phyloP scores from a whole-genome alignment of 2,888 invertebrate genomes.

The Drosophila niveifrons region DNA sequence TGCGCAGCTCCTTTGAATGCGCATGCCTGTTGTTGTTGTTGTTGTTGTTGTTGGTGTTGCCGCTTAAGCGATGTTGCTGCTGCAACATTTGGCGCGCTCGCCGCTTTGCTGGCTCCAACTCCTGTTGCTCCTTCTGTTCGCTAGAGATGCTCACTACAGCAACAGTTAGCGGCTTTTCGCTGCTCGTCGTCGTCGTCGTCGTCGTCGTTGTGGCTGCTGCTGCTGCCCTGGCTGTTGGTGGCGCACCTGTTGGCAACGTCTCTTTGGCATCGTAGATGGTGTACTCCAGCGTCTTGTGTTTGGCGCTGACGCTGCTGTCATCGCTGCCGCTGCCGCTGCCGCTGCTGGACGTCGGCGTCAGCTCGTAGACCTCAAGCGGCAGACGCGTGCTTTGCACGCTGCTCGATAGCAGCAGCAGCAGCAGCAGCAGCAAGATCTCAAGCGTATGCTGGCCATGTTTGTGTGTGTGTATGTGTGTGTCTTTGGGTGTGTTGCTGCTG shows the following conservation, averaged over 20 bases:
- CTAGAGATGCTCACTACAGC: constrained; percentile 57
- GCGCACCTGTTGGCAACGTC: constrained; percentile 41
- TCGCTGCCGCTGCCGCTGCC: constrained; percentile 46
- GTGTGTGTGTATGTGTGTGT: constrained; percentile 35
- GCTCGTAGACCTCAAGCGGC: constrained; percentile 85
- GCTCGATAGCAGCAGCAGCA: constrained; percentile 43
- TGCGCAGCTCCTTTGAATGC: constrained; percentile 85
- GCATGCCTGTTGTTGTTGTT: constrained; percentile 53
- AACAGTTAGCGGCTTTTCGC: constrained; percentile 53
- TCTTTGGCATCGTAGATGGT: constrained; percentile 77
- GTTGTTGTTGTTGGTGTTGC: constrained; percentile 74
- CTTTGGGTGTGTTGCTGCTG: constrained; percentile 49
- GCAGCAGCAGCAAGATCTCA: constrained; percentile 50
- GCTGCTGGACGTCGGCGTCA: constrained; percentile 76
- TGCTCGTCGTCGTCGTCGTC: constrained; percentile 46
- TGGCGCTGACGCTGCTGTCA: constrained; percentile 41
- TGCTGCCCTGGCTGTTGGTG: constrained; percentile 34
- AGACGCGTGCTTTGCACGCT: constrained; percentile 80
- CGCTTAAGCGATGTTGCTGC: constrained; percentile 52
- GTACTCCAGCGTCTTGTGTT: constrained; percentile 78
- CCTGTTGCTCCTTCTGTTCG: constrained; percentile 36
- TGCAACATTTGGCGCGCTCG: constrained; percentile 86
- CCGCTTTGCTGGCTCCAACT: constrained; percentile 66
- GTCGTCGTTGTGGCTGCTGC: constrained; percentile 28
- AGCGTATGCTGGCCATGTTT: constrained; percentile 47